These are phyloP conservation scores for Chymomyza amoena DNA, from an alignment of 2,888 invertebrate genomes.

Conservation along the genomic window DNA sequence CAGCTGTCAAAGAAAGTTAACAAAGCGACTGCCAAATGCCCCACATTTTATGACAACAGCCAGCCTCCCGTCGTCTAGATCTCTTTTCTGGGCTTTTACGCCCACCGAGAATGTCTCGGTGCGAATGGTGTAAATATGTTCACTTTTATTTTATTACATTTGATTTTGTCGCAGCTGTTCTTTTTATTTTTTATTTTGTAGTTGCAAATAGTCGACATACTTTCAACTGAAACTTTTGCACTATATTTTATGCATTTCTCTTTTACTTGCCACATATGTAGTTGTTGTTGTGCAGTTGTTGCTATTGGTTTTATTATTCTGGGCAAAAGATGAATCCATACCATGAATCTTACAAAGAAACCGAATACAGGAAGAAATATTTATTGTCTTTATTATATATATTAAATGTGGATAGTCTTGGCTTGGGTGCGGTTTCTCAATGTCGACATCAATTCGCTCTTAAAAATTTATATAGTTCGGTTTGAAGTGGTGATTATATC, in stretches of 20 bases:
- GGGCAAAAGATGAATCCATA: no score
- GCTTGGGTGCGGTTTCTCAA: no score
- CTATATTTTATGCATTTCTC: slow-evolving; percentile 54
- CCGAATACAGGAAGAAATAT: no score
- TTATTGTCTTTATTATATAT: no score
- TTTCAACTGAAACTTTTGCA: slow-evolving; percentile 50
- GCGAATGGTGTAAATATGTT: slow-evolving; percentile 68
- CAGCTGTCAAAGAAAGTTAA: slow-evolving; percentile 69
- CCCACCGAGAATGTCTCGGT: slow-evolving; percentile 37
- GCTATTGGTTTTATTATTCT: no score
- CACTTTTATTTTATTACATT: slow-evolving; percentile 71
- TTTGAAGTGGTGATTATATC: no score
- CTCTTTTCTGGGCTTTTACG: background rate
- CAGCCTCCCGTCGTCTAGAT: background rate
- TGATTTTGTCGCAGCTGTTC: slow-evolving; percentile 5
- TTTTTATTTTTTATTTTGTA: slow-evolving; percentile 28
- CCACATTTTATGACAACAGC: slow-evolving; percentile 61
- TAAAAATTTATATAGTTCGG: no score
- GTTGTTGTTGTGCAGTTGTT: background rate
- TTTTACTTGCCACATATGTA: slow-evolving; percentile 15
- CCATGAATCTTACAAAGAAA: no score
- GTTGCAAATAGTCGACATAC: slow-evolving; percentile 64
- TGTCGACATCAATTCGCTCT: no score
- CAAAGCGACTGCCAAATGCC: slow-evolving; percentile 68
- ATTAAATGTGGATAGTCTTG: no score